A percentile compares a stretch with the other conserved stretches of the same genome.
Conservation (phyloP, 2,888 invertebrate genomes). For the Macrophya alboannulata region DNA sequence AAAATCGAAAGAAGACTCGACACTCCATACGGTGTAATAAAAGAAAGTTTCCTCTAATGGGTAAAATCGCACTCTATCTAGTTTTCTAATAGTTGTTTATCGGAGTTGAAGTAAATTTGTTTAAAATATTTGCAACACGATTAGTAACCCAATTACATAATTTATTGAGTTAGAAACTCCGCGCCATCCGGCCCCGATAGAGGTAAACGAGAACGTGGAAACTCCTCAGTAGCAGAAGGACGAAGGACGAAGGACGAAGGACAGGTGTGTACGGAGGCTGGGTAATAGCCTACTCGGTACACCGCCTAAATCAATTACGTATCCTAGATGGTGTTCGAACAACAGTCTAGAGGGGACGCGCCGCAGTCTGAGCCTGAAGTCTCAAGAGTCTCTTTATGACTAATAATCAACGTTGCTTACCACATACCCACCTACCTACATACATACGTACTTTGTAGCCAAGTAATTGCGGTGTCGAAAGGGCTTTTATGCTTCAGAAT, state of each 20-base stretch:
- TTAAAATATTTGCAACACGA: slow-evolving; percentile 56
- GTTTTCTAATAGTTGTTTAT: slow-evolving; percentile 23
- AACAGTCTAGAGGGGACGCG: slow-evolving; percentile 18
- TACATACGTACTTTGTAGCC: slow-evolving; percentile 13
- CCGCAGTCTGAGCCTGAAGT: background rate
- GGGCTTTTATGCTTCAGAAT: slow-evolving; percentile 41
- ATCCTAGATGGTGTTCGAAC: slow-evolving; percentile 38
- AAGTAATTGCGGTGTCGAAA: slow-evolving; percentile 38
- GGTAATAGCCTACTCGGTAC: slow-evolving; percentile 53
- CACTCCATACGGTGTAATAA: background rate
- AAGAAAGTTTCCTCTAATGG: background rate
- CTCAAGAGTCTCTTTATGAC: slow-evolving; percentile 39
- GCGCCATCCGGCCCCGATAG: slow-evolving; percentile 8
- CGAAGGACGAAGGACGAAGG: slow-evolving; percentile 1
- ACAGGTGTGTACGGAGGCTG: slow-evolving; percentile 44
- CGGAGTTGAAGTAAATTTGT: slow-evolving; percentile 35
- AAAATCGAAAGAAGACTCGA: background rate
- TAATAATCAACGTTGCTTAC: slow-evolving; percentile 20
- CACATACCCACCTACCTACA: background rate
- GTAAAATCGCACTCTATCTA: background rate
- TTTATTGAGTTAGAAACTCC: slow-evolving; percentile 54
- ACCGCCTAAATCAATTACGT: slow-evolving; percentile 50
- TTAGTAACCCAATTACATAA: slow-evolving; percentile 48
- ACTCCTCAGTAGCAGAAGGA: slow-evolving; percentile 20
- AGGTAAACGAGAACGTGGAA: slow-evolving; percentile 32